Conservation (phyloP, 1,140 invertebrate species). For the Anagrus nilaparvatae region DNA sequence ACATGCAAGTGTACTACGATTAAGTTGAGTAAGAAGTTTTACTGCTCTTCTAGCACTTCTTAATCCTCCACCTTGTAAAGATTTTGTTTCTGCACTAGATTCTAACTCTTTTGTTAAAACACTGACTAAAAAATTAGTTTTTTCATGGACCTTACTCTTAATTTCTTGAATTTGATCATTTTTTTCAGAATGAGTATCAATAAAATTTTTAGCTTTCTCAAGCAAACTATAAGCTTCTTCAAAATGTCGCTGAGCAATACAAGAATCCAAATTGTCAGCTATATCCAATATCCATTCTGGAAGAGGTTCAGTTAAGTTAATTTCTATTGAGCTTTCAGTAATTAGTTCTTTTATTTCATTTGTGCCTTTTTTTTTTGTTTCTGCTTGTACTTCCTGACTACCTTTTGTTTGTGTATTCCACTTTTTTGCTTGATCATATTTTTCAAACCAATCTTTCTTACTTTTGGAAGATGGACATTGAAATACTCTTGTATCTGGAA, state of each 20-base stretch:
- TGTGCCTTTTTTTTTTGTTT: neutral
- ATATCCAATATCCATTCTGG: slow-evolving; percentile 89
- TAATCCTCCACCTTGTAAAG: slow-evolving; percentile 80
- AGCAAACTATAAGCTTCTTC: slow-evolving; percentile 86
- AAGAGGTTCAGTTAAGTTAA: slow-evolving; percentile 42
- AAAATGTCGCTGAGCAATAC: slow-evolving; percentile 94
- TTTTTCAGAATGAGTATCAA: slow-evolving; percentile 35
- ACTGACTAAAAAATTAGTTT: slow-evolving; percentile 69
- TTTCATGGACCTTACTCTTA: slow-evolving; percentile 42
- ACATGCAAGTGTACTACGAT: slow-evolving; percentile 68
- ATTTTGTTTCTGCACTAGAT: slow-evolving; percentile 70
- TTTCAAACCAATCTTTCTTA: slow-evolving; percentile 92
- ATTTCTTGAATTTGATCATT: slow-evolving; percentile 33
- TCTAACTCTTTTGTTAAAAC: slow-evolving; percentile 83
- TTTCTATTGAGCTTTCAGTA: too few relatives aligned
- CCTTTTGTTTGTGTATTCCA: slow-evolving; percentile 32
- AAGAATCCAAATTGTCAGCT: slow-evolving; percentile 91
- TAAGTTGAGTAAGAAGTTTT: slow-evolving; percentile 75
- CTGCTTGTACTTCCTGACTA: neutral
- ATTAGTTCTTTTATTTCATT: neutral
- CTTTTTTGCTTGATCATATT: slow-evolving; percentile 87
- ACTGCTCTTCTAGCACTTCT: slow-evolving; percentile 77
- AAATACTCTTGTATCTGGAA: slow-evolving; percentile 87
- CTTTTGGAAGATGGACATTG: slow-evolving; percentile 76
- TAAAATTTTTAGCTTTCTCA: slow-evolving; percentile 57